Percentiles rank a stretch among this genome's conserved stretches.
Evolutionary conservation across 2,113 vertebrate species (phyloP).

Genomic region (Cavia porcellus): DNA sequence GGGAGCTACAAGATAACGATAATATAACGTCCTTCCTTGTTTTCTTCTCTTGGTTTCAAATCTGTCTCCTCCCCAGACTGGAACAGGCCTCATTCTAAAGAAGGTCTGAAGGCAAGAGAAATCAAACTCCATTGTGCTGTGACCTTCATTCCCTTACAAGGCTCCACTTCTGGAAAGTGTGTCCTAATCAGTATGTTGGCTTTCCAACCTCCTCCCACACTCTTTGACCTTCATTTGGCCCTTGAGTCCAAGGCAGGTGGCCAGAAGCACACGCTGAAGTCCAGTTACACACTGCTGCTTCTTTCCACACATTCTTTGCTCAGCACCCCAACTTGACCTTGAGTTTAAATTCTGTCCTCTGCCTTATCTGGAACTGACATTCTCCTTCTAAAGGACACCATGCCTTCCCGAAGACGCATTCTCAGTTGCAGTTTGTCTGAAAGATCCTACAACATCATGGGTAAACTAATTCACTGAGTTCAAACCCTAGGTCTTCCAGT

Average conservation of each 20-base stretch:
- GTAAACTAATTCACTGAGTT: background rate
- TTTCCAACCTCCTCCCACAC: background rate
- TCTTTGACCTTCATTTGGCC: background rate
- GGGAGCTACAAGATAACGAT: background rate
- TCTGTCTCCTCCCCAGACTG: background rate
- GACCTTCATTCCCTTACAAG: background rate
- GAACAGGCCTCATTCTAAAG: background rate
- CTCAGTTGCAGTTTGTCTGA: background rate
- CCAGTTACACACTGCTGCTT: background rate
- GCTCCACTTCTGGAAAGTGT: background rate
- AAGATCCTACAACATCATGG: background rate
- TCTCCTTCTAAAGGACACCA: background rate
- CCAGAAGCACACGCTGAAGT: rapidly evolving
- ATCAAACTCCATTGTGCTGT: background rate
- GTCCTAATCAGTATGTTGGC: background rate
- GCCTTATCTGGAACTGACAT: background rate
- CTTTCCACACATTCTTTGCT: background rate
- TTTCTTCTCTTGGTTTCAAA: background rate
- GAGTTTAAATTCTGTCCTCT: background rate
- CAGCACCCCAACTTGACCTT: background rate
- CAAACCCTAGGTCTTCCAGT: background rate
- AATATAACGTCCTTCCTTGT: background rate
- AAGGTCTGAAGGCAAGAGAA: background rate
- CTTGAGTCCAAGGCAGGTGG: background rate
- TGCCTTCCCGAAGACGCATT: background rate